Base-by-base conservation (phyloP, 64 coral and sea anemone species). In the Cladopsammia gracilis region DNA sequence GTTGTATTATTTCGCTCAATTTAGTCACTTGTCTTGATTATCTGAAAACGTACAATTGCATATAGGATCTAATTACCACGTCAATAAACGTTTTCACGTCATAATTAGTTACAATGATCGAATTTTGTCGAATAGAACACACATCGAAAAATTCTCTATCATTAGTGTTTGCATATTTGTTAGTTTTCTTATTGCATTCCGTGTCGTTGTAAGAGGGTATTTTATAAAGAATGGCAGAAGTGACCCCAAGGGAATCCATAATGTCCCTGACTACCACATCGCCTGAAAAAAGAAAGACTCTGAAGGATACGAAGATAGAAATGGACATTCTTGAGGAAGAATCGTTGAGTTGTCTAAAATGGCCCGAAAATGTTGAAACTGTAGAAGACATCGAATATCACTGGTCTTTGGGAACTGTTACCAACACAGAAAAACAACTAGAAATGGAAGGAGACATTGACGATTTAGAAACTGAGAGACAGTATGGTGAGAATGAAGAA, bases 211-310 rank as follows among this genome's bases (percentile, higher is more conserved):
- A n/a, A n/a, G n/a, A n/a, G n/a, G n/a, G n/a, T 62, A 3, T 62
- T 18, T 62, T 20, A 5, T 60, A 10, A 67, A 67, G 3, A 13
- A 84, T 84, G 80, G 80, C 62, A 20, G 80, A 84, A 49, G 80
- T 84, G 20, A 43, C 58, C n/a, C 62, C 80, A 5, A 64, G 43
- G 18, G 62, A 67, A 67, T 84, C 80, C 43, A 66, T 84, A 0
- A 84, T 84, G 44, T 84, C 80, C 4, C 10, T 84, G 44, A 46
- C 46, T 6, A 84, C 80, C 3, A n/a, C 19, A 66, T 67, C 20
- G 13, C 20, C 20, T 3, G n/a, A 49, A 51, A 64, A 84, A 49
- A 65, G 42, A 51, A 66, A 47, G 45, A 47, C 34, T n/a, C 3
- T 4, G 44, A 84, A 23, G 49, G 19, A 9, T 1, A 10, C 46